Evolutionary conservation across 2,113 vertebrate genomes (phyloP), one percentile per base, ranked within the genome.

Genomic region (Strigops habroptila): DNA sequence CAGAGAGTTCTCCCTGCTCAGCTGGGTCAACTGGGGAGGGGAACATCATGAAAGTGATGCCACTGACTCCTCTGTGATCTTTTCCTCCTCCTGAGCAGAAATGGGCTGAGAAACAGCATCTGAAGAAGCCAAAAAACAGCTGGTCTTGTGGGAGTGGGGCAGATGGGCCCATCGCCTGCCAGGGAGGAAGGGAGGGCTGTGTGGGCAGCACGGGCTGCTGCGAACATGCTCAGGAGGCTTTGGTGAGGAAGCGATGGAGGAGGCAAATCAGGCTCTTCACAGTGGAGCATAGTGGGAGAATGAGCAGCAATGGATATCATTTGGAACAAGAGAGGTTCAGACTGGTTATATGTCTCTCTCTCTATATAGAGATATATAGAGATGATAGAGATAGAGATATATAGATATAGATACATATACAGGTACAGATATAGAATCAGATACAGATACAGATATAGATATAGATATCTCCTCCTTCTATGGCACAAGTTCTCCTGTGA

Each of bases 41-140:
- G 18, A 88, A 53, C n/a, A 74, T 77, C 64, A 80, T 10, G 44
- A 52, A 87, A 93, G 53, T 63, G 85, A 84, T 91, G 65, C 67
- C 95, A 94, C 70, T 59, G 67, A 22, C 46, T 86, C 62, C 65
- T 68, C 85, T 90, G 57, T 90, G 82, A 94, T 88, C 86, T 91
- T 91, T 59, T 57, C 63, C 89, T 89, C 49, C 62, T 49, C 49
- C 63, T 73, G 60, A 88, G 63, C 37, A 85, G 81, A 81, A 89
- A 79, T 17, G 23, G 41, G 41, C 87, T 82, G 77, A 88, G 64
- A 82, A 94, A 48, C 31, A 63, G 39, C 53, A 70, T 86, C 75
- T 91, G 89, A 94, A 63, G 81, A 71, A 92, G 43, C 14, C 19
- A 86, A 55, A 74, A 46, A 25, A 0, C 63, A 70, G 25, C 24